Evolutionary conservation across 2,797 vertebrate species (phyloP).

Genomic region (Streptopelia turtur): DNA sequence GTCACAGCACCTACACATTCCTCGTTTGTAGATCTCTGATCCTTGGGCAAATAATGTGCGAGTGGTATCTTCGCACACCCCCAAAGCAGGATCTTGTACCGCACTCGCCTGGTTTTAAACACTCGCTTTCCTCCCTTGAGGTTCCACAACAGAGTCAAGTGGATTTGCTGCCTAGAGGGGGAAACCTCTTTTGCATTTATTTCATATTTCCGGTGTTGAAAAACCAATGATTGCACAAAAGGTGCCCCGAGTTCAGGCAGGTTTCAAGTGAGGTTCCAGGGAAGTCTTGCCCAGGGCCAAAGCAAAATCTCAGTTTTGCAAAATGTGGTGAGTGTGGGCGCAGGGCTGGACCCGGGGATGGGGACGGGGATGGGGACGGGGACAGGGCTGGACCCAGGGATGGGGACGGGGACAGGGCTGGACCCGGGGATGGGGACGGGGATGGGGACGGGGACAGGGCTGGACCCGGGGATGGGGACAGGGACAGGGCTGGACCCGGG

Average conservation of each 20-base stretch:
- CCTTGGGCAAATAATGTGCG: background rate
- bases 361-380: background rate
- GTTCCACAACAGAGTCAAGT: background rate
- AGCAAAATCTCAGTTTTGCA: background rate
- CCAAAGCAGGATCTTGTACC: background rate
- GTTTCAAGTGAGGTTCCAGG: background rate
- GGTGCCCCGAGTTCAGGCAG: background rate
- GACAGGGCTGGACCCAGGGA: too few species aligned
- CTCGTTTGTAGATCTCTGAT: background rate
- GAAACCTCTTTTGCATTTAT: background rate
- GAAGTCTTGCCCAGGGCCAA: background rate
- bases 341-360: background rate
- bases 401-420: too few species aligned
- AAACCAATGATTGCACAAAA: background rate
- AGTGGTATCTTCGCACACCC: background rate
- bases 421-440: too few species aligned
- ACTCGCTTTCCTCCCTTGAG: background rate
- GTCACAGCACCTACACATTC: background rate
- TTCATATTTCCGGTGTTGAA: background rate
- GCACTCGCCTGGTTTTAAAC: background rate
- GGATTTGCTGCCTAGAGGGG: background rate
- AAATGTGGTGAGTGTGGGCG: rapidly evolving
- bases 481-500: too few species aligned
- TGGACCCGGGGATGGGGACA: too few species aligned
- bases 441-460: too few species aligned